These are phyloP conservation scores for Cryptosula pallasiana DNA, from an alignment of 2,888 invertebrate genomes.

Conservation along the genomic window DNA sequence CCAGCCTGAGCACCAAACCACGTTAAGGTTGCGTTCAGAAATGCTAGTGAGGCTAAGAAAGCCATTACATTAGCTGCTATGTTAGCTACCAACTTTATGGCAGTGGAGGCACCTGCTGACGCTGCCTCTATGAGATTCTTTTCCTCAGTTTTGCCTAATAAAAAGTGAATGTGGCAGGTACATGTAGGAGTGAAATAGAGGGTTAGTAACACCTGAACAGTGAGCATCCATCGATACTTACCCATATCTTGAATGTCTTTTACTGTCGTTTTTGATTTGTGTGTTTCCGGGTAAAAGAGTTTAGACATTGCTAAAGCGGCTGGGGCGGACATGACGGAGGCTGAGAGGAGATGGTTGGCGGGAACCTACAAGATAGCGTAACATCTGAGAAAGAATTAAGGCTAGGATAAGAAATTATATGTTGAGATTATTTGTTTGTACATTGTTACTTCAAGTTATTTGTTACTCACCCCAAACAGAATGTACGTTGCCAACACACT, in stretches of 20 bases:
- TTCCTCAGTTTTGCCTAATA: conserved; percentile 57
- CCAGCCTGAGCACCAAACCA: conserved; percentile 66
- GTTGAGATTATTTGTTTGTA: no score
- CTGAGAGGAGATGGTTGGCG: conserved; percentile 26
- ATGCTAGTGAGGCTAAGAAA: conserved; percentile 78
- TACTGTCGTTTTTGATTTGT: conserved; percentile 26
- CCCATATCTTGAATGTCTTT: conserved; percentile 65
- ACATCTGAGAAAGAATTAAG: no score
- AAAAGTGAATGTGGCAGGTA: no score
- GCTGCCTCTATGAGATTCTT: conserved; percentile 83
- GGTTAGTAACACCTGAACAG: no score
- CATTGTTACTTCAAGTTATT: no score
- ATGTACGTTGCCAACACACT: conserved; percentile 84
- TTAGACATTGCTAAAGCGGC: conserved; percentile 27
- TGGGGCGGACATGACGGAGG: conserved; percentile 27
- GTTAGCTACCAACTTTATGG: conserved; percentile 72
- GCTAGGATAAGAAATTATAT: no score
- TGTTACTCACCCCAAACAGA: conserved; percentile 73
- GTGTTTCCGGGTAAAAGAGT: conserved; percentile 29
- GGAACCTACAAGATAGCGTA: conserved; percentile 25
- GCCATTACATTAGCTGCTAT: conserved; percentile 89
- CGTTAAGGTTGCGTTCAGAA: conserved; percentile 71
- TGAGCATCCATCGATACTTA: no score
- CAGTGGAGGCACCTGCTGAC: conserved; percentile 76
- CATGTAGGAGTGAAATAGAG: no score